These are phyloP conservation scores for Umimayanthus kanabou DNA, from an alignment of 92 coral and sea anemone species.

Conservation along the genomic window DNA sequence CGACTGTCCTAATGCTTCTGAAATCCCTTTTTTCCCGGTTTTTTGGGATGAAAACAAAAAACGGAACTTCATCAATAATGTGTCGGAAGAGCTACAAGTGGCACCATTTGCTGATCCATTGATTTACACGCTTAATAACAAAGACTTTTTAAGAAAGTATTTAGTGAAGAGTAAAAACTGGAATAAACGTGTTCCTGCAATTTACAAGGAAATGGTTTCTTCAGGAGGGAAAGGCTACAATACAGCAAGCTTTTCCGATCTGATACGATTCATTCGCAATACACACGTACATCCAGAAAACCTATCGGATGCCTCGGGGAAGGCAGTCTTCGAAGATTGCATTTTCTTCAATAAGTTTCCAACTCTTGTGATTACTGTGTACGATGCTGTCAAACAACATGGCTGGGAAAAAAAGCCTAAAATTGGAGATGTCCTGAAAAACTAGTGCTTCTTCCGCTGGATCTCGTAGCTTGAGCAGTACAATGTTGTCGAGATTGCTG, in stretches of 20 bases:
- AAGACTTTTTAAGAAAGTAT: background rate
- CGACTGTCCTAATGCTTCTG: background rate
- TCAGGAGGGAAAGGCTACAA: slow-evolving; percentile 4
- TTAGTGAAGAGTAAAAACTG: background rate
- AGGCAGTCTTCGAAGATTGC: slow-evolving; percentile 30
- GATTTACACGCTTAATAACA: background rate
- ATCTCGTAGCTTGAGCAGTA: no score
- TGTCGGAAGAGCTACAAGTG: background rate
- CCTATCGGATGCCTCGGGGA: slow-evolving; percentile 5
- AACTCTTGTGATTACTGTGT: slow-evolving; percentile 39
- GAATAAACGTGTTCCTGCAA: background rate
- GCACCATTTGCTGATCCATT: background rate
- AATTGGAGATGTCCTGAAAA: background rate
- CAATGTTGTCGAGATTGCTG: no score
- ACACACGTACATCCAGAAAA: slow-evolving; percentile 51
- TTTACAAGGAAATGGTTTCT: slow-evolving; percentile 25
- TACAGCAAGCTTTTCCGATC: slow-evolving; percentile 43
- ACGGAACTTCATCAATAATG: background rate
- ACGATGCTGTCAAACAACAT: slow-evolving; percentile 26
- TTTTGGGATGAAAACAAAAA: background rate
- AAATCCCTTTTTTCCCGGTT: background rate
- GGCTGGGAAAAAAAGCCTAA: slow-evolving; percentile 11
- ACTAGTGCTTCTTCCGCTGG: no score
- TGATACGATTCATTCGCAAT: slow-evolving; percentile 60
- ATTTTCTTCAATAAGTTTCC: slow-evolving; percentile 55